Evolutionary conservation across 2,888 invertebrate genomes (phyloP).

Genomic region (Eupelmus urozonus): DNA sequence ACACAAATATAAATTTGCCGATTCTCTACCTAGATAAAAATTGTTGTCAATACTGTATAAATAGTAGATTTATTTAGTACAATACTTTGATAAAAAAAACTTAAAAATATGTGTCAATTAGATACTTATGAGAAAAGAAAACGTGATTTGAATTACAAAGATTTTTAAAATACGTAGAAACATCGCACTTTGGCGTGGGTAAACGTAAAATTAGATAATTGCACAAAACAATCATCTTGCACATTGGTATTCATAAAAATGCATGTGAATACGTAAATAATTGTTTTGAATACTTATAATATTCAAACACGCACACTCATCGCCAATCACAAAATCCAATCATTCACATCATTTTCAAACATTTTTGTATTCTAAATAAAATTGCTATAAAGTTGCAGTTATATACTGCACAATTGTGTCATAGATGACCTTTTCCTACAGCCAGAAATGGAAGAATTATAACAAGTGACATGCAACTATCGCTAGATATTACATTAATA

Average conservation of each 20-base stretch:
- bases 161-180: slow-evolving; percentile 44
- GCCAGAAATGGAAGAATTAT: slow-evolving; percentile 58
- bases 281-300: slow-evolving; percentile 42
- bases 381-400: slow-evolving; percentile 34
- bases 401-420: slow-evolving; percentile 45
- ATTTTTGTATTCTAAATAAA: slow-evolving; percentile 41
- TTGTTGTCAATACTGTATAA: slow-evolving; percentile 17
- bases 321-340: slow-evolving; percentile 43
- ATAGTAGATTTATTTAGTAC: slow-evolving; percentile 21
- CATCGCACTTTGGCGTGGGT: slow-evolving; percentile 42
- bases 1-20: slow-evolving; percentile 19
- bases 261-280: slow-evolving; percentile 31
- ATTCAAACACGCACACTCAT: slow-evolving; percentile 22
- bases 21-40: slow-evolving; percentile 12
- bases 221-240: slow-evolving; percentile 32
- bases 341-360: slow-evolving; percentile 42
- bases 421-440: slow-evolving; percentile 51
- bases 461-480: slow-evolving; percentile 59
- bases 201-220: slow-evolving; percentile 45
- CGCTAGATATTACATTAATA: slow-evolving; percentile 49
- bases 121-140: slow-evolving; percentile 31
- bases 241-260: slow-evolving; percentile 41
- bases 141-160: slow-evolving; percentile 30
- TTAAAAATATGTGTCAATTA: slow-evolving; percentile 45
- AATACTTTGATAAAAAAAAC: slow-evolving; percentile 1